A percentile compares a stretch with the other conserved stretches of the same genome.
Conservation (phyloP, 2,888 invertebrate genomes). For the Belgica antarctica region DNA sequence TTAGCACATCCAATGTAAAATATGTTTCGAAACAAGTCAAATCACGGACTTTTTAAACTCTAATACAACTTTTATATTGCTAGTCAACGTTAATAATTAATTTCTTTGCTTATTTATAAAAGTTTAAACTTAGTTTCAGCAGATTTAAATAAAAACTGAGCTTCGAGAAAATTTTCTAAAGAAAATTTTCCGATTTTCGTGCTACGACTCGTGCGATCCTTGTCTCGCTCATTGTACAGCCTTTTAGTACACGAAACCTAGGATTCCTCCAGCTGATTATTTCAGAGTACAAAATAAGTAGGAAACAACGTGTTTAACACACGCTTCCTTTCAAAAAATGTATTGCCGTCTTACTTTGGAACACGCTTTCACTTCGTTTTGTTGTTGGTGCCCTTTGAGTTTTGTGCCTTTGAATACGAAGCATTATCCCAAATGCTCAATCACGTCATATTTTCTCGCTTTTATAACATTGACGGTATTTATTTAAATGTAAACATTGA, state of each 20-base stretch:
- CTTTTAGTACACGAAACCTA: conserved; percentile 39
- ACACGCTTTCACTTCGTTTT: not conserved
- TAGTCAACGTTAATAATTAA: not conserved
- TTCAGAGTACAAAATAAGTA: conserved; percentile 2
- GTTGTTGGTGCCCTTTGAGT: not conserved
- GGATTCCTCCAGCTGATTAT: conserved; percentile 35
- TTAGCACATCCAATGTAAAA: not conserved
- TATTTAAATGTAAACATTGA: too few relatives aligned
- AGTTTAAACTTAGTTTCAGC: conserved; percentile 28
- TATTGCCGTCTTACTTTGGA: not conserved
- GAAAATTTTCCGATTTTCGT: conserved; percentile 23
- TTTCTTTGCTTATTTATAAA: not conserved
- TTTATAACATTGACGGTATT: too few relatives aligned
- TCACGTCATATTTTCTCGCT: too few relatives aligned
- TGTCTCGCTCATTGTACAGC: not conserved
- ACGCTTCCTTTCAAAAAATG: conserved; percentile 3
- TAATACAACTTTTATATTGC: not conserved
- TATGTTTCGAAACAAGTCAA: not conserved
- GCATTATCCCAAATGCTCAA: not conserved
- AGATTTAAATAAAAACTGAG: conserved; percentile 42
- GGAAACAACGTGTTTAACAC: conserved; percentile 24
- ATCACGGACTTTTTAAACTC: not conserved
- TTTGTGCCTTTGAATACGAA: not conserved
- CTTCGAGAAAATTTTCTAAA: conserved; percentile 30
- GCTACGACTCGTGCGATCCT: conserved; percentile 38